phyloP scores from a whole-genome alignment of 64 coral and sea anemone species.

The Hydrozoanthus tunicans region DNA sequence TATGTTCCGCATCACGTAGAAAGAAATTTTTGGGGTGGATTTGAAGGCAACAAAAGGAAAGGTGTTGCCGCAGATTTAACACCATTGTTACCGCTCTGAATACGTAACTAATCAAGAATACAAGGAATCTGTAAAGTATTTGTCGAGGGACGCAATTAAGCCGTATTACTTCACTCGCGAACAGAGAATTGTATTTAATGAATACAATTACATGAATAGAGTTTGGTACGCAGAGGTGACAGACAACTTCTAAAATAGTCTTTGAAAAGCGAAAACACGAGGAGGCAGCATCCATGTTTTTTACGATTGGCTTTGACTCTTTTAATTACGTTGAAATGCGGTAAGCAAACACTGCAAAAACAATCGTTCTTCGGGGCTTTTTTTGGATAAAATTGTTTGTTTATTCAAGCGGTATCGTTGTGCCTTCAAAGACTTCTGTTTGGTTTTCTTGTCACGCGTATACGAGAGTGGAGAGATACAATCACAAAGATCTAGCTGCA shows the following conservation, averaged over 20 bases:
- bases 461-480: background rate
- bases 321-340: constrained; percentile 50
- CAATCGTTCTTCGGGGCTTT: constrained; percentile 22
- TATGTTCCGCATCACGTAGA: constrained; percentile 8
- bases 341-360: constrained; percentile 37
- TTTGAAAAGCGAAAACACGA: background rate
- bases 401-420: constrained; percentile 36
- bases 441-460: constrained; percentile 12
- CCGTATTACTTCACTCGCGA: constrained; percentile 47
- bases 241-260: constrained; percentile 35
- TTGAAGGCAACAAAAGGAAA: background rate
- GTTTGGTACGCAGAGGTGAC: background rate
- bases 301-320: constrained; percentile 13
- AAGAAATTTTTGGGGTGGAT: background rate
- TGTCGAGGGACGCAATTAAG: constrained; percentile 20
- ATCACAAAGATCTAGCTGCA: background rate
- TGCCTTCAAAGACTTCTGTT: constrained; percentile 21
- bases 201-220: constrained; percentile 46
- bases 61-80: background rate
- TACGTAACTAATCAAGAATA: constrained; percentile 43
- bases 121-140: constrained; percentile 36
- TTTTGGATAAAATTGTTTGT: constrained; percentile 37
- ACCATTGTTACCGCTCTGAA: constrained; percentile 5
- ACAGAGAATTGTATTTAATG: constrained; percentile 47
- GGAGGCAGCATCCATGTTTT: background rate